Evolutionary conservation across 2,797 vertebrate species (phyloP).

Genomic region (Darevskia mixta): DNA sequence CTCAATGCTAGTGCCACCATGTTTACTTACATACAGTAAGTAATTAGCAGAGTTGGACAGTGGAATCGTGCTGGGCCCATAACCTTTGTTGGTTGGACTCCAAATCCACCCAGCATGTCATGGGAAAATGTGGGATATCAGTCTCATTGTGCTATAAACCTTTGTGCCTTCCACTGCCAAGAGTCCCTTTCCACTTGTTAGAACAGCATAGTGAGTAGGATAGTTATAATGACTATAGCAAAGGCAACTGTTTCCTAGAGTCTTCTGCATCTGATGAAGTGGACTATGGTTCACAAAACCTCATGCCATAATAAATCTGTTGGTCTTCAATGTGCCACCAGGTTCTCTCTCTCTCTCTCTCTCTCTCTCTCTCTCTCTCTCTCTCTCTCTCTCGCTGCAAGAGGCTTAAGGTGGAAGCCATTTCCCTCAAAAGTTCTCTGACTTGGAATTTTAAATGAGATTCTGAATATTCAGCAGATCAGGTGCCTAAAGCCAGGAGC

Average conservation of each 20-base stretch:
- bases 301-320: no score
- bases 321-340: no score
- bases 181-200: neutral
- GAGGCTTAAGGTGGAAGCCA: no score
- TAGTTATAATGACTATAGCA: neutral
- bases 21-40: no score
- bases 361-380: no score
- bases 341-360: no score
- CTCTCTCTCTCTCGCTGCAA: neutral
- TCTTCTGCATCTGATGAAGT: neutral
- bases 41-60: no score
- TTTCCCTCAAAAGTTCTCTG: neutral
- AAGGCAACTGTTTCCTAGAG: neutral
- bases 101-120: no score
- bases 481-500: neutral
- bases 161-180: neutral
- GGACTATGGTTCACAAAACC: no score
- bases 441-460: neutral
- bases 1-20: neutral
- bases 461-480: neutral
- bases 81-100: no score
- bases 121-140: no score
- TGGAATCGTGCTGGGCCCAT: no score
- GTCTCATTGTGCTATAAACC: neutral
- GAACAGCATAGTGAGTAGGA: neutral